Evolutionary conservation across 2,113 vertebrate genomes (phyloP).

Genomic region (Coturnix japonica): DNA sequence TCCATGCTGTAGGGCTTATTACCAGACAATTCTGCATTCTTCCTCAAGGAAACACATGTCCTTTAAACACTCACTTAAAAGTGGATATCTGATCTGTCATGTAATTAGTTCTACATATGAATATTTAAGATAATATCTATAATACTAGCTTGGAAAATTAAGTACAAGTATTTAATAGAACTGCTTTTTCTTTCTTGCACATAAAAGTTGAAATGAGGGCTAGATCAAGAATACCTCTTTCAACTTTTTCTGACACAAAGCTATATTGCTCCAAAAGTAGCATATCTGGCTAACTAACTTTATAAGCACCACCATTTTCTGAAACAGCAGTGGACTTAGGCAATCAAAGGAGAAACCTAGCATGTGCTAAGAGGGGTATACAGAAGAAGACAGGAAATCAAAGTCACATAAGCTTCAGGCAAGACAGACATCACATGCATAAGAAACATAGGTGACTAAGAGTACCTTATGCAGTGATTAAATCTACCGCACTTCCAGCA

Average conservation of each 20-base stretch:
- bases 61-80: neutral
- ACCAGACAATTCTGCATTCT: neutral
- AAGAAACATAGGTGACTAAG: neutral
- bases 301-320: neutral
- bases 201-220: neutral
- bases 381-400: neutral
- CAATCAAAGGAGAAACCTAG: neutral
- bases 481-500: neutral
- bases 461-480: neutral
- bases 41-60: neutral
- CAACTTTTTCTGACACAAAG: neutral
- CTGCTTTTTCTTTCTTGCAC: neutral
- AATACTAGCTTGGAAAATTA: neutral
- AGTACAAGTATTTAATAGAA: neutral
- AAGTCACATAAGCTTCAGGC: neutral
- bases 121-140: neutral
- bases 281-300: neutral
- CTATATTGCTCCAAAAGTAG: neutral
- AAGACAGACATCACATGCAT: neutral
- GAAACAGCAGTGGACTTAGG: neutral
- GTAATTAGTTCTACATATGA: neutral
- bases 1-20: neutral
- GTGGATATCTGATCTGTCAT: neutral
- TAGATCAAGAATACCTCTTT: neutral
- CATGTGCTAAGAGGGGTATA: neutral